Conservation (phyloP, 2,797 vertebrate genomes). For the Philypnodon macrostomus region DNA sequence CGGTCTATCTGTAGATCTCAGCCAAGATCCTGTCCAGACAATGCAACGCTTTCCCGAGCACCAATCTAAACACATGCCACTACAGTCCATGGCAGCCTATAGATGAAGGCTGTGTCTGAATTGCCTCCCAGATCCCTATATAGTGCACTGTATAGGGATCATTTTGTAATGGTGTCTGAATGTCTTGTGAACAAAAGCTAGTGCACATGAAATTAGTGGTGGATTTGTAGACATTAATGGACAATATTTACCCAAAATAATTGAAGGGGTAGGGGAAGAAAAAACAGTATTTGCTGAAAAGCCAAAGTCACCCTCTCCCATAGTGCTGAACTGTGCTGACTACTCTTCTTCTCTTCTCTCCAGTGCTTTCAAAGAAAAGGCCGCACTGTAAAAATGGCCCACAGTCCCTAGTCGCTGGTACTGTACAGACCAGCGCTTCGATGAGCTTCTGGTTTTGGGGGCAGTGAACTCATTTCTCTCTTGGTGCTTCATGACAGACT, state of each 20-base stretch:
- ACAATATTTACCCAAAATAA: too few relatives aligned
- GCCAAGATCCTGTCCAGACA: slow-evolving; percentile 82
- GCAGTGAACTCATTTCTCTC: slow-evolving; percentile 51
- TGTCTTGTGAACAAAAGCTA: too few relatives aligned
- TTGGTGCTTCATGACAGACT: slow-evolving; percentile 49
- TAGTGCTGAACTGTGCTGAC: slow-evolving; percentile 29
- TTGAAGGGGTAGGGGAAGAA: too few relatives aligned
- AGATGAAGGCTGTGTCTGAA: too few relatives aligned
- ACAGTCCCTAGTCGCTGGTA: slow-evolving; percentile 17
- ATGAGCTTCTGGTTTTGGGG: slow-evolving; percentile 46
- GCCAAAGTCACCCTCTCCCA: slow-evolving; percentile 35
- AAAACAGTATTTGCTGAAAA: slow-evolving; percentile 16
- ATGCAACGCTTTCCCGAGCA: slow-evolving; percentile 69
- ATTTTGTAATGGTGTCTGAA: too few relatives aligned
- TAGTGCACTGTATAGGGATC: too few relatives aligned
- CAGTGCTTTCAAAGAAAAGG: slow-evolving; percentile 46
- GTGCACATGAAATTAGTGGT: too few relatives aligned
- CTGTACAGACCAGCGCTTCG: slow-evolving; percentile 39
- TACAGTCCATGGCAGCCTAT: slow-evolving; percentile 49
- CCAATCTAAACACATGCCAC: slow-evolving; percentile 69
- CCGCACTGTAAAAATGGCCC: slow-evolving; percentile 28
- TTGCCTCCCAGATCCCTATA: too few relatives aligned
- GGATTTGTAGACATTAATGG: too few relatives aligned
- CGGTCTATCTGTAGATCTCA: slow-evolving; percentile 71
- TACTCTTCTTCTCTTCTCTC: slow-evolving; percentile 38